Evolutionary conservation across 1,140 invertebrate genomes (phyloP).

Genomic region (Coenobita brevimanus): DNA sequence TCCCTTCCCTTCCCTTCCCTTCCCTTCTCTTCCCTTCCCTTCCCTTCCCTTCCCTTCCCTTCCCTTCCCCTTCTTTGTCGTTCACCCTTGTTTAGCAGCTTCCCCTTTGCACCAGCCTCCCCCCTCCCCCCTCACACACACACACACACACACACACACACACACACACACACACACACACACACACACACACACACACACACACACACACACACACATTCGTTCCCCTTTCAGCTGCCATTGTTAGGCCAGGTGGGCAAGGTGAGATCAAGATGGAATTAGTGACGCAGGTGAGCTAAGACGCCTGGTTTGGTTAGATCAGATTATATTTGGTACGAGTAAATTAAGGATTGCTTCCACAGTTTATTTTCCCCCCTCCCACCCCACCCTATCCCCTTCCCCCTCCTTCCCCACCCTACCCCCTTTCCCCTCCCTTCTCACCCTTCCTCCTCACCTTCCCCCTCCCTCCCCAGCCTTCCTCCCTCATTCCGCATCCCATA

Average conservation of each 20-base stretch:
- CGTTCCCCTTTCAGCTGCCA: too few species aligned
- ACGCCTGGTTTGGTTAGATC: too few species aligned
- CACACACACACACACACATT: too few species aligned
- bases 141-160: conserved; percentile 1
- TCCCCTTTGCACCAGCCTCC: neutral
- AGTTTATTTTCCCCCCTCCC: neutral
- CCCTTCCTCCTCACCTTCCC: neutral
- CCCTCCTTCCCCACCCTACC: neutral
- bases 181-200: neutral
- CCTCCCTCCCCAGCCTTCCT: too few species aligned
- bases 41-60: neutral
- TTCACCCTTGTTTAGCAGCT: neutral
- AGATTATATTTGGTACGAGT: neutral
- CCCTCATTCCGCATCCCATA: too few species aligned
- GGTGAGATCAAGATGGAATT: too few species aligned
- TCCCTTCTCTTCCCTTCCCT: neutral
- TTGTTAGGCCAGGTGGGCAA: too few species aligned
- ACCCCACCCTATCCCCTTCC: neutral
- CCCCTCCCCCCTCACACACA: neutral
- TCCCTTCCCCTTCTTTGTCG: neutral
- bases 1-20: neutral
- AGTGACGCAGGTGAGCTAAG: too few species aligned
- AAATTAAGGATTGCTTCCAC: neutral
- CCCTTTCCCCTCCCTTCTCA: neutral
- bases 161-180: conserved; percentile 1